Evolutionary conservation across 2,113 vertebrate genomes (phyloP), one percentile per base, ranked within the genome.

Genomic region (Mormyrus lacerda): DNA sequence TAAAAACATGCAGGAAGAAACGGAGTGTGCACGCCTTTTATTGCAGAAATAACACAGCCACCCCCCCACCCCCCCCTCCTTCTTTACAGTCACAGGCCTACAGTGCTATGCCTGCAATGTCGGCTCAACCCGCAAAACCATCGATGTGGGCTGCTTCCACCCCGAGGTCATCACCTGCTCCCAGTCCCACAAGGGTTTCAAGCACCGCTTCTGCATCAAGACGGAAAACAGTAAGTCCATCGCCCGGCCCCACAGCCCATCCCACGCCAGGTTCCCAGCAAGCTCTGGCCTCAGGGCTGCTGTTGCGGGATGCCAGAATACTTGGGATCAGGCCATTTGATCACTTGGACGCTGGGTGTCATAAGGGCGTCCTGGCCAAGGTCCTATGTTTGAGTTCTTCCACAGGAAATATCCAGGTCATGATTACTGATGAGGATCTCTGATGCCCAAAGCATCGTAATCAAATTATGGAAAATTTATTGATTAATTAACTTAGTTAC

Each of bases 31-130:
- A 2, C 1, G 13, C 73, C 35, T 79, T 79, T 42, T 83, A 83
- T 45, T 42, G 35, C 35, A 17, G 35, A 83, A 83, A 45, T 45
- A 10, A 83, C 19, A 44, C 15, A 9, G 8, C 42, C 42, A 15
- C 31, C 3, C 39, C 39, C 39, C 86, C 4, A 13, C 3, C 39
- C 39, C 39, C 86, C 4, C 10, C 4, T 7, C 10, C 69, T 5
- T 39, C 89, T n/a, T 53, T 89, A 44, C 90, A 98, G 97, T 92
- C 61, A 91, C 93, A 0, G 96, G 96, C 3, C 96, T 98, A 84
- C 97, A 96, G 95, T 98, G 97, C 87, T 98, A 97, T 45, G 96
- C 96, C 95, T 98, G 97, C 93, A 98, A 98, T 91, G 95, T 98
- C 89, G 94, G 97, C 48, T 95, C 96, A 4, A 97, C 97, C 61